Percentiles rank a stretch among this genome's conserved stretches.
phyloP scores from a whole-genome alignment of 2,797 vertebrate species.

The Sebastes oblongus region DNA sequence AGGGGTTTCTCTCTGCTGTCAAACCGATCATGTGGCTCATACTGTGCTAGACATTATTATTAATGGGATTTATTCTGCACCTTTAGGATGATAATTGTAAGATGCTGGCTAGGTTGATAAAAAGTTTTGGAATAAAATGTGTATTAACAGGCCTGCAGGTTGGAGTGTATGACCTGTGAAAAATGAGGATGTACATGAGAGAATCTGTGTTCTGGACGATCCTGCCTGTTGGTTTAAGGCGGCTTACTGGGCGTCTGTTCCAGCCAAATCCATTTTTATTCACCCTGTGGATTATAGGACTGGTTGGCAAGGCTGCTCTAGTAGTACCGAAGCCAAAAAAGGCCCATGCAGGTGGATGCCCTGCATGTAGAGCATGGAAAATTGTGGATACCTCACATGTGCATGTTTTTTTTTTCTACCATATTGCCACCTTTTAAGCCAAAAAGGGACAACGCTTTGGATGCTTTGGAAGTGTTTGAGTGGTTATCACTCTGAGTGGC shows the following conservation, averaged over 20 bases:
- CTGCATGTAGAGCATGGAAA: conserved; percentile 17
- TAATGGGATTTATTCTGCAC: neutral
- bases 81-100: neutral
- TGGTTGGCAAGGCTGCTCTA: conserved; percentile 38
- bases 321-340: conserved; percentile 21
- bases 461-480: neutral
- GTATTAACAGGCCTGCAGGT: neutral
- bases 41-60: neutral
- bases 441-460: neutral
- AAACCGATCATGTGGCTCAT: neutral
- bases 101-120: neutral
- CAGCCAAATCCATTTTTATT: conserved; percentile 74
- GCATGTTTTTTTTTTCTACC: neutral
- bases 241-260: conserved; percentile 52
- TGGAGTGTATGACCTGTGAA: neutral
- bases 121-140: neutral
- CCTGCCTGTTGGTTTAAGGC: conserved; percentile 53
- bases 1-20: neutral
- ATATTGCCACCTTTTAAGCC: neutral
- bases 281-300: conserved; percentile 63
- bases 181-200: conserved; percentile 12
- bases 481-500: neutral
- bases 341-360: conserved; percentile 41
- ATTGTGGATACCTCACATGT: neutral
- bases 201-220: conserved; percentile 17